A percentile compares a stretch with the other conserved stretches of the same genome.
Conservation (phyloP, 2,888 invertebrate genomes). For the Uloborus plumipes region DNA sequence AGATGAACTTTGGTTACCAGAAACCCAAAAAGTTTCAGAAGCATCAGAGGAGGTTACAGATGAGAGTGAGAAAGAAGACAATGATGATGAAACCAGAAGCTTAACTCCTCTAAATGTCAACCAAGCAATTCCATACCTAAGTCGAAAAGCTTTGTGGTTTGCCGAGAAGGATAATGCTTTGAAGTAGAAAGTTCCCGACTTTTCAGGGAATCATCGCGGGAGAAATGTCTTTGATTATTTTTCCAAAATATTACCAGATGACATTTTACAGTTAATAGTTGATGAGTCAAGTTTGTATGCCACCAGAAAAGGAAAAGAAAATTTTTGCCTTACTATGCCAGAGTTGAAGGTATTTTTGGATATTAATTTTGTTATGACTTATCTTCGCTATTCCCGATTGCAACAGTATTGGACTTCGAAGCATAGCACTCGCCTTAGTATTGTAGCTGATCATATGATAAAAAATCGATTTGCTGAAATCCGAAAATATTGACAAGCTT, state of each 20-base stretch:
- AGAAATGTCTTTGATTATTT: background rate
- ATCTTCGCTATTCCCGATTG: background rate
- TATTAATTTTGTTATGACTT: slow-evolving; percentile 7
- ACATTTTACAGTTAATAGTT: too few species aligned
- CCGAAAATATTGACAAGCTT: slow-evolving; percentile 1
- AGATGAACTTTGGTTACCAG: too few species aligned
- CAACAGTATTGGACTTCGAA: slow-evolving; percentile 3
- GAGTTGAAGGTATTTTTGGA: background rate
- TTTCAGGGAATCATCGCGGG: background rate
- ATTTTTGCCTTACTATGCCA: background rate
- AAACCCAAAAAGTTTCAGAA: too few species aligned
- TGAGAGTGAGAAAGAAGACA: too few species aligned
- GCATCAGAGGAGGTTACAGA: too few species aligned
- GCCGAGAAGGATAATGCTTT: too few species aligned
- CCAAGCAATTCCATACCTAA: too few species aligned
- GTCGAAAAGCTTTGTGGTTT: too few species aligned
- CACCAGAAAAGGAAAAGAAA: background rate
- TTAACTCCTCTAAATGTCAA: too few species aligned
- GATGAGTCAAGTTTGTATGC: slow-evolving; percentile 1
- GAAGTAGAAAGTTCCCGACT: background rate
- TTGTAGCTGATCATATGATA: background rate
- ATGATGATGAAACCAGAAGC: too few species aligned
- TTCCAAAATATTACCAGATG: background rate
- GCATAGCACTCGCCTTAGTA: background rate
- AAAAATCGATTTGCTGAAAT: slow-evolving; percentile 2